These are phyloP conservation scores for Propithecus perrieri DNA, from an alignment of 2,797 vertebrate species.

Conservation along the genomic window DNA sequence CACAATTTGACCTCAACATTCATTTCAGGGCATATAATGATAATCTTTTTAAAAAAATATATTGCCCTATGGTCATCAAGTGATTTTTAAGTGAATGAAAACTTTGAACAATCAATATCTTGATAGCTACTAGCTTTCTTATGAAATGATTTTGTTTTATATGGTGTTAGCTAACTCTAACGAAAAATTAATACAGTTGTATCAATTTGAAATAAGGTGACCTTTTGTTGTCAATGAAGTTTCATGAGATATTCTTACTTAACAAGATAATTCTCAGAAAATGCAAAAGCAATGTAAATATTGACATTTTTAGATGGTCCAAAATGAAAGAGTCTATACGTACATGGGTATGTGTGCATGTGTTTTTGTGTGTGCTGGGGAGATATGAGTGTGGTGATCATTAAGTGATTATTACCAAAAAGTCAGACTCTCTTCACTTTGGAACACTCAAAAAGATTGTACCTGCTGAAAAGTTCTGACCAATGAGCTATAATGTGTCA, in stretches of 20 bases:
- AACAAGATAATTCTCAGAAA: background rate
- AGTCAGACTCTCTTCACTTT: background rate
- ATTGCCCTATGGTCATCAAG: background rate
- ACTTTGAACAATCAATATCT: background rate
- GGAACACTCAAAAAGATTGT: background rate
- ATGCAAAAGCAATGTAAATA: background rate
- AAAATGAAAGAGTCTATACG: background rate
- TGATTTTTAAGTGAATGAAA: background rate
- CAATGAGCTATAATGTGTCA: background rate
- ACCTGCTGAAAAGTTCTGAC: background rate
- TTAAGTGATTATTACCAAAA: background rate
- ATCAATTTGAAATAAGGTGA: background rate
- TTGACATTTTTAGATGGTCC: background rate
- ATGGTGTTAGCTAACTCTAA: background rate
- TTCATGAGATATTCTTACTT: background rate
- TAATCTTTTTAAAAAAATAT: background rate
- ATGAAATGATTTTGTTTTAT: background rate
- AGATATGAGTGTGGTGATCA: background rate
- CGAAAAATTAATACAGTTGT: background rate
- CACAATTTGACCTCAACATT: background rate
- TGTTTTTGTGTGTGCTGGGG: background rate
- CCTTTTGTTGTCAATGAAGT: background rate
- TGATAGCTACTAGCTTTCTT: background rate
- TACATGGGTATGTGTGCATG: background rate
- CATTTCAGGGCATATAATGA: background rate